Evolutionary conservation across 2,113 vertebrate species (phyloP).

Genomic region (Crypturellus undulatus): DNA sequence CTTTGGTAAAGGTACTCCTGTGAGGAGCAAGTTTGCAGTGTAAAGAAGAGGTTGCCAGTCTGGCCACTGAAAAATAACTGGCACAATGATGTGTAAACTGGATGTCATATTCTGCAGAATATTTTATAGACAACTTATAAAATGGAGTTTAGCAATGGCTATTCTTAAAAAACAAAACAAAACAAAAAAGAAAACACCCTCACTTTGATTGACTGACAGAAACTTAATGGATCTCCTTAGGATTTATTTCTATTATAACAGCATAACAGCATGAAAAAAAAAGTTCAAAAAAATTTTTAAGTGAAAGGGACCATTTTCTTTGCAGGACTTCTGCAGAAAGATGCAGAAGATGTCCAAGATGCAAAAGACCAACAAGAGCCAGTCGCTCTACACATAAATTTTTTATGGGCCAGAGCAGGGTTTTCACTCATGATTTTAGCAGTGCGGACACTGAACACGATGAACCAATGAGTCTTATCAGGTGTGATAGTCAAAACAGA

Average conservation of each 20-base stretch:
- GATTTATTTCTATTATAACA: background rate
- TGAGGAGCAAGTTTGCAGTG: background rate
- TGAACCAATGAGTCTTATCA: constrained; percentile 67
- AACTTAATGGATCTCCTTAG: background rate
- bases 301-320: background rate
- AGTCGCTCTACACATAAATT: constrained; percentile 44
- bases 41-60: background rate
- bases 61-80: background rate
- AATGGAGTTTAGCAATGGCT: background rate
- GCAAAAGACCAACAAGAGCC: constrained; percentile 45
- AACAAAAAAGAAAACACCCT: background rate
- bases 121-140: background rate
- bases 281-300: no score
- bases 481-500: constrained; percentile 66
- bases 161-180: background rate
- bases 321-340: background rate
- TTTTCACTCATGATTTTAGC: constrained; percentile 36
- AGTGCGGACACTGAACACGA: constrained; percentile 48
- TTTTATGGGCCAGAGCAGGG: constrained; percentile 53
- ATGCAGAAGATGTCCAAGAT: no score
- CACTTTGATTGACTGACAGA: background rate
- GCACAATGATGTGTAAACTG: background rate
- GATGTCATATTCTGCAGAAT: background rate
- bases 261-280: background rate
- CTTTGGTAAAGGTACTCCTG: background rate